These are phyloP conservation scores for Tapera naevia DNA, from an alignment of 2,797 vertebrate genomes.

Conservation along the genomic window DNA sequence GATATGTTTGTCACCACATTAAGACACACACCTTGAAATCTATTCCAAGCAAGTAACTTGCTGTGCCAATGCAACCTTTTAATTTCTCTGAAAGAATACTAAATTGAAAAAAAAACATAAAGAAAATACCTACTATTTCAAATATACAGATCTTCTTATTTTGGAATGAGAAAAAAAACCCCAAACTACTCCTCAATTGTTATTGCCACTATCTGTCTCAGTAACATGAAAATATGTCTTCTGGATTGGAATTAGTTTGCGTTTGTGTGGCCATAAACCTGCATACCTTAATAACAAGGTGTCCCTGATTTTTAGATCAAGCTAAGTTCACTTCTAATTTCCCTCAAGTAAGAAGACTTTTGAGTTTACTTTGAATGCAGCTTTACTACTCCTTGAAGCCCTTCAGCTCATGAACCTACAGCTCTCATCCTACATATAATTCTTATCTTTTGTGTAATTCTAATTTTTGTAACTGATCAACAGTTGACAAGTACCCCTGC, in stretches of 20 bases:
- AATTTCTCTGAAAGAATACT: not conserved
- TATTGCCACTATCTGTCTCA: not conserved
- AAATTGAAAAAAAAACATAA: not conserved
- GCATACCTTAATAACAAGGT: not conserved
- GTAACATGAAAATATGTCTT: not conserved
- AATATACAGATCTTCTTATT: not conserved
- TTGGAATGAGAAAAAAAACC: not conserved
- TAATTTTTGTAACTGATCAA: not conserved
- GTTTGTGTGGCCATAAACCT: not conserved
- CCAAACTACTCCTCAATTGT: not conserved
- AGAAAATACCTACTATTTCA: not conserved
- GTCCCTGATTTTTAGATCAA: not conserved
- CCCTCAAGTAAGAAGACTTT: not conserved
- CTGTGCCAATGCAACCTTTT: not conserved
- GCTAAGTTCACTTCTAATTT: not conserved
- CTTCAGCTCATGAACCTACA: not conserved
- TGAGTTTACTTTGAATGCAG: not conserved
- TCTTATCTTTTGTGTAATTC: not conserved
- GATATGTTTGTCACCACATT: not conserved
- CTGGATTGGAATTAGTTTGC: not conserved
- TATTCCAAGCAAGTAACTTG: not conserved
- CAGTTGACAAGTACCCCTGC: not conserved
- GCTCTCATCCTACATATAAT: not conserved
- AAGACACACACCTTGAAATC: not conserved
- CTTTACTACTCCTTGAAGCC: not conserved